phyloP scores from a whole-genome alignment of 2,113 vertebrate species.

The Phaethornis superciliosus region DNA sequence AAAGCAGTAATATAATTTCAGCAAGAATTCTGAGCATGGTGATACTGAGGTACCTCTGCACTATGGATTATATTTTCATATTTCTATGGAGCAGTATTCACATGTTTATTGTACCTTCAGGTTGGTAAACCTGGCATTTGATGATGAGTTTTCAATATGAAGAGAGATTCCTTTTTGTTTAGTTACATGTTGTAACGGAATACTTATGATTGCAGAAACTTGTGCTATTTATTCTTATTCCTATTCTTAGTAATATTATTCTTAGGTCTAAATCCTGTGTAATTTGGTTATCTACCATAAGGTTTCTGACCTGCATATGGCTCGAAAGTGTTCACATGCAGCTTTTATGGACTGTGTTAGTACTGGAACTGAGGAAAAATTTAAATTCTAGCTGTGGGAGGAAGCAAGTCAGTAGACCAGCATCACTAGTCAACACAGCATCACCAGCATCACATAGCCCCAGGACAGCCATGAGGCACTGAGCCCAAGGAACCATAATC shows the following conservation, averaged over 20 bases:
- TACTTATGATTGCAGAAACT: not conserved
- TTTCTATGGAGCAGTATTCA: not conserved
- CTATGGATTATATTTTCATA: not conserved
- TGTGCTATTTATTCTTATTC: not conserved
- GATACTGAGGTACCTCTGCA: not conserved
- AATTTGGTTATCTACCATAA: not conserved
- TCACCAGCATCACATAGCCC: not conserved
- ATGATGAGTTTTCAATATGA: not conserved
- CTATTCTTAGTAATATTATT: not conserved
- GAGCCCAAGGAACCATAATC: not conserved
- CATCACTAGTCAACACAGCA: not conserved
- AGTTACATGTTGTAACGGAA: not conserved
- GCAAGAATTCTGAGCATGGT: not conserved
- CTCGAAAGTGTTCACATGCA: not conserved
- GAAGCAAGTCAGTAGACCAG: not conserved
- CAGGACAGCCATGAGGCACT: not conserved
- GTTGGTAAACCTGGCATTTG: not conserved
- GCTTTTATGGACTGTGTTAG: not conserved
- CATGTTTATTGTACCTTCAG: not conserved
- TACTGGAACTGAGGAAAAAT: not conserved
- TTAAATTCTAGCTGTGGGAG: not conserved
- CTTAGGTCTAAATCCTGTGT: not conserved
- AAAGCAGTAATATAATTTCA: not conserved
- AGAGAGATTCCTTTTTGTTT: not conserved
- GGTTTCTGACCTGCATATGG: not conserved